Percentiles rank a stretch among this genome's conserved stretches.
Evolutionary conservation across 2,888 invertebrate species (phyloP).

Genomic region (Lepidochitona cinerea): DNA sequence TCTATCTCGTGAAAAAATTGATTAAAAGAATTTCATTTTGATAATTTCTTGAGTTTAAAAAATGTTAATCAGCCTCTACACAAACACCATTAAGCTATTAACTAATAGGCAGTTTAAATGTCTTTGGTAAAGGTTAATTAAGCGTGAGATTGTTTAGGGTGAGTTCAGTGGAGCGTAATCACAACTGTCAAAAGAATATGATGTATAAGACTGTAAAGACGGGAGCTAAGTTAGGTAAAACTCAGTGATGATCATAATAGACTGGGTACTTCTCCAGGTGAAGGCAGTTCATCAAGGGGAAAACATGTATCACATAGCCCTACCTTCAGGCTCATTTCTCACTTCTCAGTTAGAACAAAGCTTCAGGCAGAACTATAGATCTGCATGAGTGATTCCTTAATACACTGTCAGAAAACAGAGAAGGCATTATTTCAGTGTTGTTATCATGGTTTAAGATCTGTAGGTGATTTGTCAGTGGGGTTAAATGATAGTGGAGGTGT

Average conservation of each 20-base stretch:
- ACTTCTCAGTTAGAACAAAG: not conserved
- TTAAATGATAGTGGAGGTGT: not conserved
- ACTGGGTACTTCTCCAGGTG: too few relatives aligned
- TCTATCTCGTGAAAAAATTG: too few relatives aligned
- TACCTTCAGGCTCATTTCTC: too few relatives aligned
- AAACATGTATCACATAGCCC: too few relatives aligned
- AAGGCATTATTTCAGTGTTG: not conserved
- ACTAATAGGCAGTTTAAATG: not conserved
- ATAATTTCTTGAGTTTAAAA: not conserved
- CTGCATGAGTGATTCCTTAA: not conserved
- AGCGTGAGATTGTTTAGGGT: not conserved
- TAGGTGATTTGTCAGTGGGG: not conserved
- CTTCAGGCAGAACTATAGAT: not conserved
- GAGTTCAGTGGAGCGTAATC: not conserved
- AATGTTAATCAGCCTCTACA: not conserved
- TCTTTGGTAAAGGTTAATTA: not conserved
- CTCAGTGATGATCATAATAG: not conserved
- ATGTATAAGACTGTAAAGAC: not conserved
- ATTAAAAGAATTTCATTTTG: too few relatives aligned
- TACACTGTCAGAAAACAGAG: not conserved
- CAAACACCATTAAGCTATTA: not conserved
- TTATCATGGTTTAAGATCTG: too few relatives aligned
- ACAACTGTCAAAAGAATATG: not conserved
- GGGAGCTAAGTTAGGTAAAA: not conserved
- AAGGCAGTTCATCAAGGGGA: too few relatives aligned